Base-by-base conservation (phyloP, 2,888 invertebrate genomes). In the Lithophane socia region DNA sequence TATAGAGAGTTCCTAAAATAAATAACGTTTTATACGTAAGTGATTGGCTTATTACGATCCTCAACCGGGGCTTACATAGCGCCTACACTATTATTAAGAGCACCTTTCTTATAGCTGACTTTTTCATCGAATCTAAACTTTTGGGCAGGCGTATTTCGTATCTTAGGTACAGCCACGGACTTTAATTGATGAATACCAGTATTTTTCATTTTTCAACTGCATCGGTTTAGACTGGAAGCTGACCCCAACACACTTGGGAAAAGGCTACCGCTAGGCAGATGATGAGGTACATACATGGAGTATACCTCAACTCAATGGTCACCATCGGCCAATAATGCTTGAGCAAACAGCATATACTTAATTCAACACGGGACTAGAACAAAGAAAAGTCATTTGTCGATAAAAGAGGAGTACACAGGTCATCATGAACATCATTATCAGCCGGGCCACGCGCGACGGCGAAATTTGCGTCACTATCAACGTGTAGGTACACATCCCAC, bases 1-100 rank as follows among this genome's bases (percentile, higher is more conserved):
- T 83, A 77, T 79, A 75, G 54, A 82, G 86, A 86, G 88, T 66
- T 73, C 47, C 68, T 24, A 52, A 68, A 61, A 67, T 47, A 37
- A 37, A 61, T 0, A 60, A 56, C 8, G 9, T 58, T 60, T 24
- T 65, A 13, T 24, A 52, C 2, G 10, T 60, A 42, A 37, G 13
- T 60, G 54, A 29, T 16, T 54, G 16, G 13, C 16, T 8, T 77
- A 54, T 3, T 56, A 37, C n/a, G 13, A n/a, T 21, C 60, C 60
- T 56, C n/a, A 1, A 21, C 21, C 18, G 21, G 73, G 0, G 42
- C 42, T 21, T 54, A 24, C n/a, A n/a, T n/a, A 75, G 18, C 21
- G 54, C 54, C 56, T 56, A 47, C 8, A n/a, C 3, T 47, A 12
- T 21, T 64, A 2, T 24, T 10, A 61, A 21, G 8, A 24, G 21